Base-by-base conservation (phyloP, 2,113 vertebrate genomes). In the Phycodurus eques region DNA sequence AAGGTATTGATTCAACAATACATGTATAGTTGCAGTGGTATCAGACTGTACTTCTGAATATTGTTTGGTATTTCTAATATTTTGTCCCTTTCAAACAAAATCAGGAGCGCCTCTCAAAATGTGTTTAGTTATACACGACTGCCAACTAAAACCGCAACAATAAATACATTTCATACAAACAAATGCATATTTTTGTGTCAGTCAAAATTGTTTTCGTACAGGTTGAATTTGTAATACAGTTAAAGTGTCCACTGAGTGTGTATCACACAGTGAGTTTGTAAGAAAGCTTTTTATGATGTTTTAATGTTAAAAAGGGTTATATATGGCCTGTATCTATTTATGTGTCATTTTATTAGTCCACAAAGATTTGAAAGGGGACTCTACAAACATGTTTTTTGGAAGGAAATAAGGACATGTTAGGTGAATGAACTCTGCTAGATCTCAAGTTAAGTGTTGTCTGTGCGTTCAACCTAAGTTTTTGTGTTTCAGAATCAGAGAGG, bases 401-500 rank as follows among this genome's bases (percentile, higher is more conserved):
- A 63, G 33, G 42, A 63, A 53, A 53, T 19, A 19, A 11, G 15
- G 4, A 14, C 1, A 22, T 67, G 22, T 67, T 33, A 53, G 31
- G 2, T 15, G 12, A 43, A 69, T 60, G 8, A 22, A 13, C 59
- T 59, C 42, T 4, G 46, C 20, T 2, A 42, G 4, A 60, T 22
- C n/a, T 60, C 43, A 47, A 42, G 47, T 0, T 15, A 19, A 44
- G 56, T 2, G 12, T 53, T 68, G 4, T 14, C 22, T 59, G n/a
- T 51, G 27, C 15, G n/a, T 44, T n/a, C 43, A 35, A 11, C 35
- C 2, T 61, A 15, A 31, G 33, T 65, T 20, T 27, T 60, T 43
- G 1, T 68, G 13, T 68, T 35, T 76, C 71, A 88, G 87, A 27
- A 49, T 79, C 85, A 44, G 73, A 80, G 46, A 68, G 62, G 5